A percentile compares a stretch with the other conserved stretches of the same genome.
phyloP scores from a whole-genome alignment of 2,797 vertebrate genomes.

The Benthosema pterotum region DNA sequence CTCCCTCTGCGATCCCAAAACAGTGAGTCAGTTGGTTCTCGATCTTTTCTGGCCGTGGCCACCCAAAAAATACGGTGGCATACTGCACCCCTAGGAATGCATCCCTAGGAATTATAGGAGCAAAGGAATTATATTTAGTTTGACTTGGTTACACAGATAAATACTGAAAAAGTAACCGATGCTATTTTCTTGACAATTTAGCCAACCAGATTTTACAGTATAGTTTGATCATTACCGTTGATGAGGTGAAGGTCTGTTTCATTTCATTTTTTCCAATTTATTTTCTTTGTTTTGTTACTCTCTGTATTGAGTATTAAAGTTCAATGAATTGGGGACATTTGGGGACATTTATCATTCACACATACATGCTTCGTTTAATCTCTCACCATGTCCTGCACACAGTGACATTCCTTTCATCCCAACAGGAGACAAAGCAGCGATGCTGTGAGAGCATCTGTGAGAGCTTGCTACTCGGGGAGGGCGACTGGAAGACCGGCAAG shows the following conservation, averaged over 20 bases:
- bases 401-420: background rate
- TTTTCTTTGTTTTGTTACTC: no score
- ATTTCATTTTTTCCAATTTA: no score
- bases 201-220: no score
- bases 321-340: no score
- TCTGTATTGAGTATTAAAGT: no score
- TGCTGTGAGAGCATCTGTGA: constrained; percentile 86
- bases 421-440: constrained; percentile 77
- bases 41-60: background rate
- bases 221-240: no score
- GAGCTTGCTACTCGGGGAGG: constrained; percentile 73
- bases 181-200: no score
- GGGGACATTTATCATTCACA: background rate
- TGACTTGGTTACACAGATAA: no score
- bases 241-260: no score
- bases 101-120: no score
- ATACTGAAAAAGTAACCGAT: no score
- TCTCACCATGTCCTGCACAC: background rate
- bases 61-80: background rate
- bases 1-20: constrained; percentile 72
- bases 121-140: no score
- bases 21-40: constrained; percentile 49
- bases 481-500: constrained; percentile 92
- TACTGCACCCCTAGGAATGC: background rate
- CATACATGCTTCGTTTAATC: background rate